phyloP scores from a whole-genome alignment of 2,797 vertebrate genomes.

The Iguana delicatissima region DNA sequence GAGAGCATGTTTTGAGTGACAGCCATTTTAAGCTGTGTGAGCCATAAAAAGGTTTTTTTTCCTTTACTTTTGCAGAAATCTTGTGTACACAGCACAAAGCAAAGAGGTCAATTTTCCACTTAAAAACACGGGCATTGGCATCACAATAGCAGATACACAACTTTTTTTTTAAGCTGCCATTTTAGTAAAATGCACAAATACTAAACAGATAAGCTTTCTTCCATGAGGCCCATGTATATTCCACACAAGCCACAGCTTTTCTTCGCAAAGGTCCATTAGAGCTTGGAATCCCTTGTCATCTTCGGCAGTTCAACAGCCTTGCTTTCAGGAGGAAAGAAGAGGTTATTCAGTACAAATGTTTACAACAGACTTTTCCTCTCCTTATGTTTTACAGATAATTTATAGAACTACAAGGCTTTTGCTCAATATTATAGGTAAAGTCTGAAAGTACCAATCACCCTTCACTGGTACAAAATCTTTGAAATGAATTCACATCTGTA shows the following conservation, averaged over 20 bases:
- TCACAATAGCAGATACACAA: constrained; percentile 97
- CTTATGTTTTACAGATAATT: constrained; percentile 74
- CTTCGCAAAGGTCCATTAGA: constrained; percentile 84
- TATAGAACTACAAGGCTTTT: constrained; percentile 74
- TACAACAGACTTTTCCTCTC: constrained; percentile 74
- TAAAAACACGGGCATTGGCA: constrained; percentile 96
- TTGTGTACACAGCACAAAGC: constrained; percentile 98
- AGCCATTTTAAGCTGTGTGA: constrained; percentile 93
- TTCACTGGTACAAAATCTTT: constrained; percentile 73
- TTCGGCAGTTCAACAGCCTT: constrained; percentile 81
- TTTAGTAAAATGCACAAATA: constrained; percentile 94
- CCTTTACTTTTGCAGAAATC: constrained; percentile 96
- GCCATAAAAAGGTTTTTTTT: constrained; percentile 88
- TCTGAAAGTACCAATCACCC: constrained; percentile 81
- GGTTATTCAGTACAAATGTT: constrained; percentile 81
- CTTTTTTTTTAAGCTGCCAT: constrained; percentile 89
- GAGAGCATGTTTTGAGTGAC: constrained; percentile 92
- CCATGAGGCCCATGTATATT: constrained; percentile 82
- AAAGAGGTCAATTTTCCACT: constrained; percentile 93
- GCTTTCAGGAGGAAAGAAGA: constrained; percentile 82
- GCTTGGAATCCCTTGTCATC: constrained; percentile 79
- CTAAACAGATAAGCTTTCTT: constrained; percentile 90
- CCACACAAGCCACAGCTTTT: constrained; percentile 83
- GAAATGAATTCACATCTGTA: constrained; percentile 72
- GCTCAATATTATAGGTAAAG: constrained; percentile 70